phyloP scores from a whole-genome alignment of 2,797 vertebrate species.

The Peromyscus attwateri region DNA sequence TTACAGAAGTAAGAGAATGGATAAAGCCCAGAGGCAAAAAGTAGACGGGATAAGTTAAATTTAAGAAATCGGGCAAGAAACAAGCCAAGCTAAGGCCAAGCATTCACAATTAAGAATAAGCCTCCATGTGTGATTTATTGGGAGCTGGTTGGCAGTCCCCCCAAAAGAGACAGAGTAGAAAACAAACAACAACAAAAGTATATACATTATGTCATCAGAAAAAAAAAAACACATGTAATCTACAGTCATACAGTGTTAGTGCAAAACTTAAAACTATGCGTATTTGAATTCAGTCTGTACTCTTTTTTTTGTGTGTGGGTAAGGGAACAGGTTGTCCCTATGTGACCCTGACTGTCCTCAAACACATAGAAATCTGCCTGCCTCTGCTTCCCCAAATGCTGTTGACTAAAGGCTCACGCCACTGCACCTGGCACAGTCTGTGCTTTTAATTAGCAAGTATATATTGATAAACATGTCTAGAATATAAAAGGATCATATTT shows the following conservation, averaged over 20 bases:
- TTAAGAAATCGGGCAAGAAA: too few relatives aligned
- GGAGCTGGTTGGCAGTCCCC: too few relatives aligned
- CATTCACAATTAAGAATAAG: too few relatives aligned
- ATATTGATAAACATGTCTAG: background rate
- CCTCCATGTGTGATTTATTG: too few relatives aligned
- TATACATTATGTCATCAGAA: background rate
- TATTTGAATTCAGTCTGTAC: background rate
- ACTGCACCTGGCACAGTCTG: background rate
- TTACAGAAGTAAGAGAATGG: too few relatives aligned
- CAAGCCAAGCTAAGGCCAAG: too few relatives aligned
- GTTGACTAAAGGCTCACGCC: background rate
- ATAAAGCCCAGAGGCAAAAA: too few relatives aligned
- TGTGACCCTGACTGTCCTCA: background rate
- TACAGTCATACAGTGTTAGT: background rate
- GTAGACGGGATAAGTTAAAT: too few relatives aligned
- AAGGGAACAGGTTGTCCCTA: background rate
- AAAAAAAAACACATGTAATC: background rate
- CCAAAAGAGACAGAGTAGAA: too few relatives aligned
- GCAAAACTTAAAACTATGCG: background rate
- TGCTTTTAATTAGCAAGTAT: background rate
- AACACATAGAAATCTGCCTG: too few relatives aligned
- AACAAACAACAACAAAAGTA: background rate
- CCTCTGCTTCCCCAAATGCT: background rate
- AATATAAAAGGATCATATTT: background rate
- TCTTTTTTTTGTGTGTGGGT: background rate